Conservation (phyloP, 2,888 invertebrate species). For the Syritta pipiens region DNA sequence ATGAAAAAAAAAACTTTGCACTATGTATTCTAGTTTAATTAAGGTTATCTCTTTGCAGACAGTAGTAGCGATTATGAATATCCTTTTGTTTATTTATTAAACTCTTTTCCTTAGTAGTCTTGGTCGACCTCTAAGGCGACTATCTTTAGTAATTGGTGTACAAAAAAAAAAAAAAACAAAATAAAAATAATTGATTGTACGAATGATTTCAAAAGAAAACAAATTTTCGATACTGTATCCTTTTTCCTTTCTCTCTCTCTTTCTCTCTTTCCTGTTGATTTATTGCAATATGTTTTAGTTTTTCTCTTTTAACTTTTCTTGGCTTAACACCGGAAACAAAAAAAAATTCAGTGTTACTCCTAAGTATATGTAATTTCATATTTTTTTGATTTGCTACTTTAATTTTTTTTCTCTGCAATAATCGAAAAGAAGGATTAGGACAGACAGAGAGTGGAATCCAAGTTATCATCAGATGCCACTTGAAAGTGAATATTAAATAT, state of each 20-base stretch:
- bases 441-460: conserved; percentile 19
- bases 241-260: neutral
- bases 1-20: conserved; percentile 43
- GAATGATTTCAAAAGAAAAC: too few relatives aligned
- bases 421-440: conserved; percentile 24
- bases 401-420: conserved; percentile 50
- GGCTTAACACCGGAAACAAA: conserved; percentile 1
- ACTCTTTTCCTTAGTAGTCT: neutral
- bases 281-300: neutral
- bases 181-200: too few relatives aligned
- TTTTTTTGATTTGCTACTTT: too few relatives aligned
- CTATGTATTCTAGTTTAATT: conserved; percentile 46
- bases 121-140: conserved; percentile 1
- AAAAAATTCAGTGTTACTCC: too few relatives aligned
- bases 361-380: conserved; percentile 5
- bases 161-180: too few relatives aligned
- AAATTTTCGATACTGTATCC: conserved; percentile 6
- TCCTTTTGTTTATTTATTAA: conserved; percentile 18
- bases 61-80: conserved; percentile 17
- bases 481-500: conserved; percentile 38
- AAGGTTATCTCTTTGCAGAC: conserved; percentile 25
- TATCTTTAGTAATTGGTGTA: too few relatives aligned
- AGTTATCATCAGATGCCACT: conserved; percentile 34
- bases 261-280: conserved; percentile 12
- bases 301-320: neutral